Evolutionary conservation across 1,140 invertebrate species (phyloP).

Genomic region (Papilio aristodemus): DNA sequence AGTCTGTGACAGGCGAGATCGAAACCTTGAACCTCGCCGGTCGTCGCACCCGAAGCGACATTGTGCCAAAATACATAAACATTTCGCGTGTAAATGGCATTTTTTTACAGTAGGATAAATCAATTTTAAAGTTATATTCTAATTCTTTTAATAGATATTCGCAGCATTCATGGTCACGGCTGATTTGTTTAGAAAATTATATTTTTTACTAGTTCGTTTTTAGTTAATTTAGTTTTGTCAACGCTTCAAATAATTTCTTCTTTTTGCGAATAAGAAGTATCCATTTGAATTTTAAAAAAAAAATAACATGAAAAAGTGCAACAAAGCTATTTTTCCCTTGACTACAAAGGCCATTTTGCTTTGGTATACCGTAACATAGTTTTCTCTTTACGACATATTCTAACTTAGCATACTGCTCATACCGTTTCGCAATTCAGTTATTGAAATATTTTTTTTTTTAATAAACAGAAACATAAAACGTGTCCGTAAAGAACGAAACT

Average conservation of each 20-base stretch:
- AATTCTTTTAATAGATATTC: too few relatives aligned
- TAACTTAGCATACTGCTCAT: too few relatives aligned
- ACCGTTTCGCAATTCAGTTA: too few relatives aligned
- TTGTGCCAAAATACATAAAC: constrained; percentile 39
- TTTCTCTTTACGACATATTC: too few relatives aligned
- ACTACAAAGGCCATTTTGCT: too few relatives aligned
- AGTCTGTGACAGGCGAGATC: constrained; percentile 19
- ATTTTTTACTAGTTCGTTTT: neutral
- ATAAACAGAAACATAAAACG: too few relatives aligned
- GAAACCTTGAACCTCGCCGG: constrained; percentile 45
- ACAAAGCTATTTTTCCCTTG: too few relatives aligned
- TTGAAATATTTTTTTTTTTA: too few relatives aligned
- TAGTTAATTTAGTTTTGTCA: neutral
- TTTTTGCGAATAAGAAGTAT: neutral
- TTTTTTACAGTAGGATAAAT: neutral
- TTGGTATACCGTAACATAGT: too few relatives aligned
- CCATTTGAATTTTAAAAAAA: too few relatives aligned
- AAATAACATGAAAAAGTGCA: too few relatives aligned
- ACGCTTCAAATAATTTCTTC: neutral
- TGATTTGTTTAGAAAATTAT: neutral
- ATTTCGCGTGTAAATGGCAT: constrained; percentile 1
- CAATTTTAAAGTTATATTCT: neutral
- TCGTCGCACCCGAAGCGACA: constrained; percentile 36
- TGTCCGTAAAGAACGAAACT: too few relatives aligned
- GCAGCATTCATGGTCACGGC: neutral